phyloP scores from a whole-genome alignment of 1,140 invertebrate genomes.

The Coelopa frigida region DNA sequence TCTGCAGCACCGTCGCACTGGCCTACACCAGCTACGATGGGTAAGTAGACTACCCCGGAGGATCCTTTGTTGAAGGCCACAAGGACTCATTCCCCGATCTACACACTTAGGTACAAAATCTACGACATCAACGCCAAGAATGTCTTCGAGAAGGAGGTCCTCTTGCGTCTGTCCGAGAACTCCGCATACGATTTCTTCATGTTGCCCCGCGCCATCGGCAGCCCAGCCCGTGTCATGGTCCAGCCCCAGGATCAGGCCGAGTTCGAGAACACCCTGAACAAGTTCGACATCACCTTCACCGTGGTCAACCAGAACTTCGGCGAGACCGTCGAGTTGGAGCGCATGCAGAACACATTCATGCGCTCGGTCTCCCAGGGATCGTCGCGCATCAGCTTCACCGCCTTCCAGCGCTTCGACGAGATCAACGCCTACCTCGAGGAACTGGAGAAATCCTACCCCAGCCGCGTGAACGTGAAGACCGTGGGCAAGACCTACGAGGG shows the following conservation, averaged over 20 bases:
- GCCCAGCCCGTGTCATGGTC: slow-evolving; percentile 29
- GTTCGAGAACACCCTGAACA: slow-evolving; percentile 24
- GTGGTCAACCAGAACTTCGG: slow-evolving; percentile 29
- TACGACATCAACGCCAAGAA: slow-evolving; percentile 29
- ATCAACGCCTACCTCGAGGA: slow-evolving; percentile 50
- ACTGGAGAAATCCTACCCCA: slow-evolving; percentile 45
- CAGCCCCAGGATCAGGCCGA: slow-evolving; percentile 26
- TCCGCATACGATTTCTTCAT: slow-evolving; percentile 32
- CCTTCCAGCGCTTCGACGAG: slow-evolving; percentile 37
- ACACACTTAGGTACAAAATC: slow-evolving; percentile 28
- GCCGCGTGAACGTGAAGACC: slow-evolving; percentile 42
- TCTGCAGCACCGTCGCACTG: slow-evolving; percentile 20
- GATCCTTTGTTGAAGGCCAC: background rate
- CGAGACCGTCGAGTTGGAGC: slow-evolving; percentile 3
- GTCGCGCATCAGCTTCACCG: slow-evolving; percentile 22
- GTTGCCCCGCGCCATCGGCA: slow-evolving; percentile 21
- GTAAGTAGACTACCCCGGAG: slow-evolving; percentile 20
- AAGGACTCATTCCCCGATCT: background rate
- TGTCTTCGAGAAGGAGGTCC: slow-evolving; percentile 26
- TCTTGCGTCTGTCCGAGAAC: slow-evolving; percentile 23
- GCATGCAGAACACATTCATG: slow-evolving; percentile 6
- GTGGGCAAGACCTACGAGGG: slow-evolving; percentile 48
- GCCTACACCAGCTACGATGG: slow-evolving; percentile 25
- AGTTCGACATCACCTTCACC: slow-evolving; percentile 16
- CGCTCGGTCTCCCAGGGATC: slow-evolving; percentile 13